A percentile compares a stretch with the other conserved stretches of the same genome.
These are phyloP conservation scores for Arrhamphus sclerolepis DNA, from an alignment of 2,797 vertebrate genomes.

Conservation along the genomic window DNA sequence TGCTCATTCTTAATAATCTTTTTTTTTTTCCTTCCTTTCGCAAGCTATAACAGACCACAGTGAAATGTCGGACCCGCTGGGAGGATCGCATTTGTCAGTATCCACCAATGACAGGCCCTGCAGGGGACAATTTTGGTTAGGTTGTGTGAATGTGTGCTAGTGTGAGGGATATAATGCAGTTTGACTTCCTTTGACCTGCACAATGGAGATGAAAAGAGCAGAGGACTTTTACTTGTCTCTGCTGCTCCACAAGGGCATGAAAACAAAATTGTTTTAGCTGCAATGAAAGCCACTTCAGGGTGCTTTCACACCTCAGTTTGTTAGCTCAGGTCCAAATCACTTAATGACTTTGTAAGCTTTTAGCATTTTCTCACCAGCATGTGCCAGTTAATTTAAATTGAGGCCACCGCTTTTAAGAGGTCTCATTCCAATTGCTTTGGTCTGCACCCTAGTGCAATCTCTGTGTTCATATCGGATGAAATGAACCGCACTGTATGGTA, in stretches of 20 bases:
- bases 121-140: slow-evolving; percentile 4
- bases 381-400: no score
- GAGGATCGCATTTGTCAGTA: slow-evolving; percentile 34
- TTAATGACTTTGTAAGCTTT: no score
- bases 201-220: slow-evolving; percentile 10
- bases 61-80: slow-evolving; percentile 50
- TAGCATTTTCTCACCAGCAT: no score
- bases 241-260: neutral
- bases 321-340: no score
- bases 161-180: slow-evolving; percentile 10
- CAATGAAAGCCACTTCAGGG: neutral
- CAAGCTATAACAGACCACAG: slow-evolving; percentile 45
- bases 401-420: no score
- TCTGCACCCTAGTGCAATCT: no score
- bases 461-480: no score
- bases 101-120: slow-evolving; percentile 28
- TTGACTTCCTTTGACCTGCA: slow-evolving; percentile 18
- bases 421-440: no score
- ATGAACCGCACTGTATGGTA: no score
- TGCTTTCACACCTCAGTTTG: no score
- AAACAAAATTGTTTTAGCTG: slow-evolving; percentile 4
- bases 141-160: slow-evolving; percentile 7
- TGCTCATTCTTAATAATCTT: slow-evolving; percentile 17
- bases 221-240: neutral
- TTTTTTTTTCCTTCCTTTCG: slow-evolving; percentile 18